These are phyloP conservation scores for Volucella inanis DNA, from an alignment of 2,888 invertebrate genomes.

Conservation along the genomic window DNA sequence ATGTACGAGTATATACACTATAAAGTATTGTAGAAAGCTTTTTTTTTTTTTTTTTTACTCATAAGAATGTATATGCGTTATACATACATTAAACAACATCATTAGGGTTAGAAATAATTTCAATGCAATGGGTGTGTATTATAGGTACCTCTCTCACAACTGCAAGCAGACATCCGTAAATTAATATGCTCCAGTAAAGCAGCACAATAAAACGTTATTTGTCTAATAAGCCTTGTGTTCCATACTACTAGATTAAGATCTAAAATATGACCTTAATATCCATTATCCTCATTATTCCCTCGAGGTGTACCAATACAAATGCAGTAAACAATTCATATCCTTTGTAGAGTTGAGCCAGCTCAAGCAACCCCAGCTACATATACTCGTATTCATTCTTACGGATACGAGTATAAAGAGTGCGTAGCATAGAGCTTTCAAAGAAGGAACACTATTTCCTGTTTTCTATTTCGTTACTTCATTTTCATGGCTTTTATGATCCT, in stretches of 20 bases:
- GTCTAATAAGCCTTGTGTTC: slow-evolving; percentile 51
- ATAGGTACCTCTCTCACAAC: background rate
- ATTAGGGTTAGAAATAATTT: slow-evolving; percentile 34
- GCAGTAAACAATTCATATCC: slow-evolving; percentile 52
- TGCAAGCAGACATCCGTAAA: slow-evolving; percentile 28
- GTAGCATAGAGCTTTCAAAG: background rate
- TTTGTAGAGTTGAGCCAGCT: background rate
- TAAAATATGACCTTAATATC: slow-evolving; percentile 69
- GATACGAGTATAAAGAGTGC: background rate
- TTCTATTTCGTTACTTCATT: too few relatives aligned
- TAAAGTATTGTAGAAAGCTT: too few relatives aligned
- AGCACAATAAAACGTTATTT: slow-evolving; percentile 67
- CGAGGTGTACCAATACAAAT: slow-evolving; percentile 56
- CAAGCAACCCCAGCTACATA: background rate
- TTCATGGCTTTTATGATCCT: slow-evolving; percentile 3
- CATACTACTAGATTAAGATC: slow-evolving; percentile 61
- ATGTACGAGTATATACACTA: too few relatives aligned
- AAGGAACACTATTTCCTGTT: slow-evolving; percentile 3
- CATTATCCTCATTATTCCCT: slow-evolving; percentile 61
- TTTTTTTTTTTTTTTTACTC: too few relatives aligned
- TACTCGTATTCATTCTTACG: slow-evolving; percentile 23
- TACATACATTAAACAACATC: slow-evolving; percentile 14
- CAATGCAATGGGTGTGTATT: background rate
- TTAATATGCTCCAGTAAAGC: slow-evolving; percentile 51
- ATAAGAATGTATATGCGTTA: background rate